A percentile compares a stretch with the other conserved stretches of the same genome.
phyloP scores from a whole-genome alignment of 2,888 invertebrate genomes.

The Carabus problematicus region DNA sequence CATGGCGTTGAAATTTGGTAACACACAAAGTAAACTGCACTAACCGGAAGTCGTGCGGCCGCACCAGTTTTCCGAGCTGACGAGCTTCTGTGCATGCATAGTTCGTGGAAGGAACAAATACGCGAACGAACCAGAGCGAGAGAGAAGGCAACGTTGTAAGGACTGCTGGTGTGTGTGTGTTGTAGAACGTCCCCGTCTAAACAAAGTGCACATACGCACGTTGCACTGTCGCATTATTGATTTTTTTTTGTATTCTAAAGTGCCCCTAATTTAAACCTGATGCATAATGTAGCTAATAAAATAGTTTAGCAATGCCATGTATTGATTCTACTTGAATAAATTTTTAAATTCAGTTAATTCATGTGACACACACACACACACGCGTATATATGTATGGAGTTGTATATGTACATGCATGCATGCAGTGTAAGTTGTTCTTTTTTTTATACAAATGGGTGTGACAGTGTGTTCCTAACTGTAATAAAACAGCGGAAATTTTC shows the following conservation, averaged over 20 bases:
- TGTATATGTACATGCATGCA: neutral
- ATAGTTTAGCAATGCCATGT: conserved; percentile 41
- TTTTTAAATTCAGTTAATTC: conserved; percentile 41
- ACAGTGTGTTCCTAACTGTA: neutral
- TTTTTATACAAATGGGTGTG: conserved; percentile 10
- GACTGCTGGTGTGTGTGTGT: too few relatives aligned
- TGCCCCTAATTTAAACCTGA: conserved; percentile 38
- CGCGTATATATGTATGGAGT: neutral
- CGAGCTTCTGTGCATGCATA: too few relatives aligned
- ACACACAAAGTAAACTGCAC: too few relatives aligned
- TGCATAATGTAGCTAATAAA: conserved; percentile 42
- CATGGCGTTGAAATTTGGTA: too few relatives aligned
- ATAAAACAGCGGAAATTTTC: conserved; percentile 9
- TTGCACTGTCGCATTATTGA: conserved; percentile 36
- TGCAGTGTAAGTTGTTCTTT: neutral
- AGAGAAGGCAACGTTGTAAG: too few relatives aligned
- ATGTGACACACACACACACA: conserved; percentile 15
- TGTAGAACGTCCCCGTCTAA: too few relatives aligned
- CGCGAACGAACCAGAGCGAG: too few relatives aligned
- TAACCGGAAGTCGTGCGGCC: too few relatives aligned
- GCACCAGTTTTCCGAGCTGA: too few relatives aligned
- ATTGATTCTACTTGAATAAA: conserved; percentile 37
- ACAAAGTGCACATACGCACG: conserved; percentile 10
- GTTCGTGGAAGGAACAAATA: too few relatives aligned
- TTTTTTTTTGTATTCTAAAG: conserved; percentile 40